Evolutionary conservation across 1,140 invertebrate genomes (phyloP), one percentile per base, ranked within the genome.

Genomic region (Pseudoatta argentina): DNA sequence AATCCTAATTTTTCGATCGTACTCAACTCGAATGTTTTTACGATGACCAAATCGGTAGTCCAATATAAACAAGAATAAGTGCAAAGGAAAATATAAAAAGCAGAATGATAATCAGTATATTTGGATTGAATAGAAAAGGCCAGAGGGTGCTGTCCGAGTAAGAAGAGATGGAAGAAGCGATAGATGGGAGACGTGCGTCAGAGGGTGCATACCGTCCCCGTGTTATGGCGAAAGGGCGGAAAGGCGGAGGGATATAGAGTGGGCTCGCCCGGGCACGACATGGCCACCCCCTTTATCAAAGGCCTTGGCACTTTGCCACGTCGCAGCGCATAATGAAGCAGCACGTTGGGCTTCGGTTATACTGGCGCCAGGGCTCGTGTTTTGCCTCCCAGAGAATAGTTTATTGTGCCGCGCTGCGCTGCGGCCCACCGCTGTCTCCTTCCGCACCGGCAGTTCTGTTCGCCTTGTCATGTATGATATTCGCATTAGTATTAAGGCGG

Each of bases 311-410:
- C 90, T 93, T 92, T 94, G 93, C 94, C 94, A 94, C 93, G 93
- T 94, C 91, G 93, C 91, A 91, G 91, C 94, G 94, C 92, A 94
- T 94, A 94, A 94, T 94, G 93, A 94, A 94, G 93, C 93, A 92
- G 93, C 93, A 92, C 92, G 93, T 92, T 93, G 91, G 92, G 91
- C 92, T 94, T 94, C 91, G 91, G 92, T 93, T 93, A 92, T 92
- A 89, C 87, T 86, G 91, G 92, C 91, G 86, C 89, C 91, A 89
- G 79, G 72, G 67, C 76, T 89, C 89, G 89, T 93, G 93, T 93
- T 94, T 93, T 93, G 93, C 93, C 88, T 92, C 90, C 92, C 92
- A 91, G 90, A 92, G 92, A 93, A 94, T 93, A 89, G 93, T 93
- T 93, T 93, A 94, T 93, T 94, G 92, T 93, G 88, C 92, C 89